Evolutionary conservation across 2,113 vertebrate genomes (phyloP), one percentile per base, ranked within the genome.

Genomic region (Cryptomyrus ogoouensis): DNA sequence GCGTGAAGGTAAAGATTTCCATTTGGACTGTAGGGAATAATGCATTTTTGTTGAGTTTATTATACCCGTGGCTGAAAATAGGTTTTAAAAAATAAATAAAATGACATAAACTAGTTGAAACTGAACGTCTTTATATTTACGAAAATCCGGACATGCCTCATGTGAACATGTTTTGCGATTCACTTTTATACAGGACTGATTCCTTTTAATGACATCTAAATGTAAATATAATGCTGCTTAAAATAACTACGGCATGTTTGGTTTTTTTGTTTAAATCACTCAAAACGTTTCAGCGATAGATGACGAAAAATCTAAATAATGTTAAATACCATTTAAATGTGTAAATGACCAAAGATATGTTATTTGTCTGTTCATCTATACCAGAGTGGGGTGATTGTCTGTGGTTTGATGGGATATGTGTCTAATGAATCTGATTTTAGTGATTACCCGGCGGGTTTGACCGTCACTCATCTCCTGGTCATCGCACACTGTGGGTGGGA

Each of bases 331-430:
- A 15, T 62, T 35, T 19, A 58, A 56, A 84, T 58, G 9, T 89
- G 39, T 83, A n/a, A 52, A 56, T 89, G 31, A 53, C 5, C 50
- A 27, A 31, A 21, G 9, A 17, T 84, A 13, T 19, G 24, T 31
- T 85, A 47, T 85, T 58, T 31, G 53, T 62, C 66, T 85, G 42
- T 15, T 53, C 52, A 44, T 89, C 9, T 85, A 62, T 49, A 66
- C n/a, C 3, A 86, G 12, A 89, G 53, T 39, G 83, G 15, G 39
- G 83, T 77, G 89, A 70, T 90, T 91, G 90, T 89, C 89, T 91
- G 90, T 90, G 62, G 91, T 91, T 92, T 92, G 84, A 90, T 90
- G 89, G 89, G 88, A 87, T 89, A 17, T 42, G 44, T 92, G 91
- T 89, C 92, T 88, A 52, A 62, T 83, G 24, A 58, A 62, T 85